Evolutionary conservation across 2,888 invertebrate genomes (phyloP).

Genomic region (Thereva unica): DNA sequence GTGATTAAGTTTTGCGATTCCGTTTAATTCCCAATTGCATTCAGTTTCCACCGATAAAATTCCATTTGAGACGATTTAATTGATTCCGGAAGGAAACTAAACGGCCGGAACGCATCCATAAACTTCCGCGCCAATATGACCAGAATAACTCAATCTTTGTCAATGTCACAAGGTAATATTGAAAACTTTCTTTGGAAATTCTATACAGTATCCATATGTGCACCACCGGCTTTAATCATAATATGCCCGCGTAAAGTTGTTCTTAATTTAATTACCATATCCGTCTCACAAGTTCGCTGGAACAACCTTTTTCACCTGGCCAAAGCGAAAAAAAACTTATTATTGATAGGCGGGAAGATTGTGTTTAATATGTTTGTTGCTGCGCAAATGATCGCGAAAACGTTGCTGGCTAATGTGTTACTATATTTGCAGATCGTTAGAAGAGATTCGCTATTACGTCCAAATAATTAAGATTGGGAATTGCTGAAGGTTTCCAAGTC

Average conservation of each 20-base stretch:
- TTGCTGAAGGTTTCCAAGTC: too few species aligned
- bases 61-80: slow-evolving; percentile 45
- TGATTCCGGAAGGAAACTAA: slow-evolving; percentile 58
- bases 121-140: neutral
- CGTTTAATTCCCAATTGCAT: slow-evolving; percentile 3
- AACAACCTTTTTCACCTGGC: neutral
- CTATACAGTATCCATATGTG: neutral
- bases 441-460: too few species aligned
- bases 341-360: too few species aligned
- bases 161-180: slow-evolving; percentile 2
- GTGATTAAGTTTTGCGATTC: too few species aligned
- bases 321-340: slow-evolving; percentile 4
- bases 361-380: too few species aligned
- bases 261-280: slow-evolving; percentile 21
- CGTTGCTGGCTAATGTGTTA: too few species aligned
- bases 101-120: slow-evolving; percentile 46
- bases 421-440: too few species aligned
- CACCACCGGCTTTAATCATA: neutral
- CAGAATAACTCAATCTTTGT: neutral
- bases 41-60: neutral
- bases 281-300: neutral
- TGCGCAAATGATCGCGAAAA: too few species aligned
- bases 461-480: too few species aligned
- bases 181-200: slow-evolving; percentile 16
- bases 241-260: neutral